Base-by-base conservation (phyloP, 2,113 vertebrate species). In the Alethe diademata region DNA sequence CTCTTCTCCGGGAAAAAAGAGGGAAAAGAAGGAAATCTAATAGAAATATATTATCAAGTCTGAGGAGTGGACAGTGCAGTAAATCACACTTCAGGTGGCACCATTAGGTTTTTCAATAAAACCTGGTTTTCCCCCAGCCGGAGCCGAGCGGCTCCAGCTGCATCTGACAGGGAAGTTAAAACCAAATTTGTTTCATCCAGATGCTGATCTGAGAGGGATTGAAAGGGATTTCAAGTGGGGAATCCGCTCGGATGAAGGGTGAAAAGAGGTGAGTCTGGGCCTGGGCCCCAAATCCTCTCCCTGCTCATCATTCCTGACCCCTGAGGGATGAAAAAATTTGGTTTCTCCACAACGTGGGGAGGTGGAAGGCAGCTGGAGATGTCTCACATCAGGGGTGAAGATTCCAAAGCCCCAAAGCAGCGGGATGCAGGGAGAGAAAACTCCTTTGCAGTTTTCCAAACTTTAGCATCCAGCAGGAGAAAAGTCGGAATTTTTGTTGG, bases 21-120 rank as follows among this genome's bases (percentile, higher is more conserved):
- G 43, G 43, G 94, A 60, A 66, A 83, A 47, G 89, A 25, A 94
- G 51, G 74, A 67, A 95, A 95, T 85, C 74, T 91, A 94, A 96
- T 94, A 86, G 93, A 91, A 94, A 96, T 95, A 85, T 92, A 92
- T 93, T 82, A 87, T 91, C 91, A 42, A 60, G 86, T 29, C 74
- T 20, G 7, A 89, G 92, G 92, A 78, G 84, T 28, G 80, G 94
- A 86, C 80, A 42, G 69, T 10, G 82, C 78, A 83, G 84, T 93
- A 82, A 95, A 93, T 92, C 92, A 90, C 57, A 8, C 87, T 66
- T 92, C 91, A 92, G 92, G 86, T 92, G 94, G 93, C 80, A 90
- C 92, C 88, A 66, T 95, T 92, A 85, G 26, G 58, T 79, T 85
- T 92, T 88, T 75, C 90, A 94, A 84, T 82, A 90, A 92, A 83